phyloP scores from a whole-genome alignment of 2,888 invertebrate genomes.

The Netelia fuscicornis region DNA sequence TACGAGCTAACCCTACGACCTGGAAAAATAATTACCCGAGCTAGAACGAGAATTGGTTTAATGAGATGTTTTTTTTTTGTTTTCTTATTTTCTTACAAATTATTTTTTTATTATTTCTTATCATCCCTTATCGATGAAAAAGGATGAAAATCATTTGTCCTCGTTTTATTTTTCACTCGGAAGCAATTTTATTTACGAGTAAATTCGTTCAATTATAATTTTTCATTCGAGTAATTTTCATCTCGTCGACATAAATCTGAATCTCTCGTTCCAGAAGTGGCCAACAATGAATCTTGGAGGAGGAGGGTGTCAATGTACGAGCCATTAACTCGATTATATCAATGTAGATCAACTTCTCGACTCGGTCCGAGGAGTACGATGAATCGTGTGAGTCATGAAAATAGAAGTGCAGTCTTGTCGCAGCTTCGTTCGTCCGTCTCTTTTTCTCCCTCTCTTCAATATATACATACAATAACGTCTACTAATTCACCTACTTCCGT shows the following conservation, averaged over 20 bases:
- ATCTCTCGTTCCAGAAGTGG: neutral
- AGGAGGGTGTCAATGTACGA: constrained; percentile 13
- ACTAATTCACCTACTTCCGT: neutral
- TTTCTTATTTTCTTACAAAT: too few species aligned
- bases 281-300: neutral
- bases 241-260: too few species aligned
- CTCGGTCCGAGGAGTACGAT: neutral
- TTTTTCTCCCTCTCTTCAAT: neutral
- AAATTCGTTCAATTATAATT: too few species aligned
- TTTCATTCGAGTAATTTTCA: too few species aligned
- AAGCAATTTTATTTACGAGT: too few species aligned
- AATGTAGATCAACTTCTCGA: constrained; percentile 25
- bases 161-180: too few species aligned
- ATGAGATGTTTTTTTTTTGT: neutral
- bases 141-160: too few species aligned
- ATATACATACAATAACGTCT: neutral
- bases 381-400: constrained; percentile 20
- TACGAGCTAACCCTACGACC: neutral
- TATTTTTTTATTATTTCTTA: too few species aligned
- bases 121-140: too few species aligned
- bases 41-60: neutral
- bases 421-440: neutral
- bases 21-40: constrained; percentile 27
- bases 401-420: constrained; percentile 13
- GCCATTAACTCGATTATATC: constrained; percentile 14